phyloP scores from a whole-genome alignment of 2,797 vertebrate species.

The Scomberomorus guttatus region DNA sequence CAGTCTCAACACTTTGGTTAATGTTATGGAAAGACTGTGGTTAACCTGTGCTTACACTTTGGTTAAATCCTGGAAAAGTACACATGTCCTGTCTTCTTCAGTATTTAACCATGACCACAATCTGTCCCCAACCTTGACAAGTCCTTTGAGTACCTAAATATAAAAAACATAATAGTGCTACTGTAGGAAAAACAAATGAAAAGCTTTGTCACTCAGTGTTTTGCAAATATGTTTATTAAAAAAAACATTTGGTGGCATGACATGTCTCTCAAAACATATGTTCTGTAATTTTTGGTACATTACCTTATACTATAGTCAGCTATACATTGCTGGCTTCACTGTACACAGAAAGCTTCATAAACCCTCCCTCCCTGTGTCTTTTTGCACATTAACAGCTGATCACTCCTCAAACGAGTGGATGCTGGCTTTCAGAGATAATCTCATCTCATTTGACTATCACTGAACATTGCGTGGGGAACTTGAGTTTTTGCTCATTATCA shows the following conservation, averaged over 20 bases:
- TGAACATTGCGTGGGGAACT: conserved; percentile 29
- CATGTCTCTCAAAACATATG: not conserved
- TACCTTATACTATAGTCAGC: not conserved
- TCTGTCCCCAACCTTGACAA: not conserved
- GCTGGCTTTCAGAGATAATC: conserved; percentile 31
- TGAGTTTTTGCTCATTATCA: conserved; percentile 52
- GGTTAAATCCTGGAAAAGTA: no score
- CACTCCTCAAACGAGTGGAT: conserved; percentile 22
- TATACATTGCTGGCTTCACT: not conserved
- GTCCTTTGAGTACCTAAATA: not conserved
- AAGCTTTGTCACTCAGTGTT: not conserved
- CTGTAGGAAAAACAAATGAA: not conserved
- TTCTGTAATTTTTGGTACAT: not conserved
- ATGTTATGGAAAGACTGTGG: no score
- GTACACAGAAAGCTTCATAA: not conserved
- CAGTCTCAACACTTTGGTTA: no score
- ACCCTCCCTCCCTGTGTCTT: not conserved
- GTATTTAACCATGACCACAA: not conserved
- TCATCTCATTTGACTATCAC: conserved; percentile 52
- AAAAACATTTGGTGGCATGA: not conserved
- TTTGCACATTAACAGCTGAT: conserved; percentile 32
- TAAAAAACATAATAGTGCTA: no score
- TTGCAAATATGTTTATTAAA: not conserved
- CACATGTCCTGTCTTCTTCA: no score
- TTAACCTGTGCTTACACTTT: no score